Evolutionary conservation across 2,797 vertebrate species (phyloP).

Genomic region (Microchirus variegatus): DNA sequence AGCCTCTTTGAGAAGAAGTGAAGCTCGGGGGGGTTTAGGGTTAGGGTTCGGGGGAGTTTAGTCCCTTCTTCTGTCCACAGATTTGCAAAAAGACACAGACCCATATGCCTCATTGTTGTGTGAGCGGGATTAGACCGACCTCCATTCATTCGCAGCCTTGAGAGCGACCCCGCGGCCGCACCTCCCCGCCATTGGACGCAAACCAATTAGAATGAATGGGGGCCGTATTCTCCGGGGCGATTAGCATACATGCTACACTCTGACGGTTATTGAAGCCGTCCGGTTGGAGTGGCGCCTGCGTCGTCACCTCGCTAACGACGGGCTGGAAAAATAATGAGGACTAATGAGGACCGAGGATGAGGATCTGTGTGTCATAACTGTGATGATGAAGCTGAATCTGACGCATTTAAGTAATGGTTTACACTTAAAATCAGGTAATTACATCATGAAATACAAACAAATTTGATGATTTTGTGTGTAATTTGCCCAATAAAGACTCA

Average conservation of each 20-base stretch:
- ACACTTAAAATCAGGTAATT: too few species aligned
- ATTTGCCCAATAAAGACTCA: too few species aligned
- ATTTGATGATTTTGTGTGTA: too few species aligned
- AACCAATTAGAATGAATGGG: constrained; percentile 76
- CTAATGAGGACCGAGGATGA: constrained; percentile 60
- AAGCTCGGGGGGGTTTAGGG: constrained; percentile 49
- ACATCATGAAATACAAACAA: too few species aligned
- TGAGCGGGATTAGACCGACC: constrained; percentile 64
- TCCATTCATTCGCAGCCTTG: constrained; percentile 60
- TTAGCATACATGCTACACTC: constrained; percentile 71
- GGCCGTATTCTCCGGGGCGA: constrained; percentile 72
- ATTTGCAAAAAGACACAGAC: constrained; percentile 70
- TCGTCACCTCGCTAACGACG: constrained; percentile 49
- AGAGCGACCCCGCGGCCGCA: constrained; percentile 60
- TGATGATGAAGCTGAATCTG: not conserved
- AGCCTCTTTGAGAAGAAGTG: constrained; percentile 47
- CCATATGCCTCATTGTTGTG: constrained; percentile 73
- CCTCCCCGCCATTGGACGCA: constrained; percentile 63
- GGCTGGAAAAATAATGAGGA: constrained; percentile 57
- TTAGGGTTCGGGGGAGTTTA: too few species aligned
- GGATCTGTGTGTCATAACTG: constrained; percentile 26
- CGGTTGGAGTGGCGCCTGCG: constrained; percentile 52
- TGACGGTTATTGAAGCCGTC: constrained; percentile 70
- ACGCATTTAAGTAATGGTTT: too few species aligned
- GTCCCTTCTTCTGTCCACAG: constrained; percentile 51